phyloP scores from a whole-genome alignment of 2,888 invertebrate species.

The Neocrepidodera transversa region DNA sequence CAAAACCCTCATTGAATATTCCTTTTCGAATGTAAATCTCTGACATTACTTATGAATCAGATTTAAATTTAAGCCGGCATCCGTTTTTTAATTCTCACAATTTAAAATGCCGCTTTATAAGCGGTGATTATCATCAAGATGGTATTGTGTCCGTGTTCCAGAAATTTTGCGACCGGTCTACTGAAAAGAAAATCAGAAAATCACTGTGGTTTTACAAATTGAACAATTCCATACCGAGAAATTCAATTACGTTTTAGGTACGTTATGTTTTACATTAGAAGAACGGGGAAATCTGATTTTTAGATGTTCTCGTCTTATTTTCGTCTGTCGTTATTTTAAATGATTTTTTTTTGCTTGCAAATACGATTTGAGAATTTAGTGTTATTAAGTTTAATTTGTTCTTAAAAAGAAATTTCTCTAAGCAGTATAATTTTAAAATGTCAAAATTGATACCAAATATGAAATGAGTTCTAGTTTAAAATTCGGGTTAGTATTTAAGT shows the following conservation, averaged over 20 bases:
- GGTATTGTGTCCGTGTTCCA: conserved; percentile 47
- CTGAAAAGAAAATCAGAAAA: conserved; percentile 59
- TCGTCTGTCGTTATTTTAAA: too few species aligned
- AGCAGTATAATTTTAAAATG: too few species aligned
- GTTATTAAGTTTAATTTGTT: too few species aligned
- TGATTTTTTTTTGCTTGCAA: too few species aligned
- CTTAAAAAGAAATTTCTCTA: too few species aligned
- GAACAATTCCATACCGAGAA: conserved; percentile 60
- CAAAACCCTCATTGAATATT: conserved; percentile 3
- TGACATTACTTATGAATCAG: conserved; percentile 24
- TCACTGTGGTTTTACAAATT: conserved; percentile 61
- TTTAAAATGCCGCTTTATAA: conserved; percentile 29
- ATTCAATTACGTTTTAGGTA: conserved; percentile 43
- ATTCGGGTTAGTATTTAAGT: too few species aligned
- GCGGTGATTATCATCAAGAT: conserved; percentile 51
- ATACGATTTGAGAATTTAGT: too few species aligned
- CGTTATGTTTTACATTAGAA: conserved; percentile 11
- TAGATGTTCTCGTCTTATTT: not conserved
- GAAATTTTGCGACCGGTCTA: conserved; percentile 47
- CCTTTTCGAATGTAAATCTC: conserved; percentile 17
- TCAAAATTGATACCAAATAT: too few species aligned
- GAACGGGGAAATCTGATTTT: not conserved
- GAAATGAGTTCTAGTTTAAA: too few species aligned
- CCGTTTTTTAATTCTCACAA: conserved; percentile 33
- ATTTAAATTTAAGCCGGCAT: conserved; percentile 8